These are phyloP conservation scores for Tauraco erythrolophus DNA, from an alignment of 2,113 vertebrate genomes.

Conservation along the genomic window DNA sequence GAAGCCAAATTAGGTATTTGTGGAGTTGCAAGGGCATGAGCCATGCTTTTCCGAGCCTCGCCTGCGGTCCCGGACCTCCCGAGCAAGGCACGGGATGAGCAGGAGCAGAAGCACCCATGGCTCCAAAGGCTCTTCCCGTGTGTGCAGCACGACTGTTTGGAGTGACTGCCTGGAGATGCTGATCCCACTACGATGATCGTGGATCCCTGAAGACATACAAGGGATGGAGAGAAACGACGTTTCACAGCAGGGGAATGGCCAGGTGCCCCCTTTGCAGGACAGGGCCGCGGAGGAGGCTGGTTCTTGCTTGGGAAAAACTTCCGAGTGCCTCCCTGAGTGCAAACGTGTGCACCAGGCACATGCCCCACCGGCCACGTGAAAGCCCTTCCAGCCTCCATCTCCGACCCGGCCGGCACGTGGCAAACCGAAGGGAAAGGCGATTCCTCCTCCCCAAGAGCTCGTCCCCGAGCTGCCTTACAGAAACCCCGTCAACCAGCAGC, in stretches of 20 bases:
- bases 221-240: neutral
- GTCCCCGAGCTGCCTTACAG: neutral
- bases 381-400: neutral
- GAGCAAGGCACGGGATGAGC: rapidly evolving
- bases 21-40: neutral
- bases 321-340: rapidly evolving
- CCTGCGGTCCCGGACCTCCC: neutral
- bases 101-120: rapidly evolving
- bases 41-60: neutral
- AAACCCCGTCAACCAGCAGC: neutral
- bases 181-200: rapidly evolving
- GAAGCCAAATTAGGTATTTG: neutral
- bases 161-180: neutral
- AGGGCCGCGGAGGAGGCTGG: neutral
- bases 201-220: neutral
- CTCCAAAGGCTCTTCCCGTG: neutral
- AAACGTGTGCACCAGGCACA: neutral
- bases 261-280: neutral
- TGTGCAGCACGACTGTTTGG: neutral
- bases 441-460: neutral
- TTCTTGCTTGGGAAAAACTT: neutral
- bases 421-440: neutral
- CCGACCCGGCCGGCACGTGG: rapidly evolving
- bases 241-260: neutral
- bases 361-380: rapidly evolving